Percentiles rank a stretch among this genome's conserved stretches.
Conservation (phyloP, 2,888 invertebrate species). For the Imbricaverruca yamaguchii region DNA sequence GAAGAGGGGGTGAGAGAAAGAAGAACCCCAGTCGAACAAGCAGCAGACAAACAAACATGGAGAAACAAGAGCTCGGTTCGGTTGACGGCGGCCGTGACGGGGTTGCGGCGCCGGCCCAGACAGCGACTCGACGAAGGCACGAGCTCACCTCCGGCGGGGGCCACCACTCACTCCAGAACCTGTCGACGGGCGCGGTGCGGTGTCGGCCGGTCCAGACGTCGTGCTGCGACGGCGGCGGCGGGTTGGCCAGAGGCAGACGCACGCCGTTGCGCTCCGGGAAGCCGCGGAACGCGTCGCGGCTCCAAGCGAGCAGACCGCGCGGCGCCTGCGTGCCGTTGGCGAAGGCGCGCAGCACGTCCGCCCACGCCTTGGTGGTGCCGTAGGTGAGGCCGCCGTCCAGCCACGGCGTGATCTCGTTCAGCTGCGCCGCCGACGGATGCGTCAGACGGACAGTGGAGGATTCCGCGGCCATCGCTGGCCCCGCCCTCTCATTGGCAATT, state of each 20-base stretch:
- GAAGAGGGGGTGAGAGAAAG: too few species aligned
- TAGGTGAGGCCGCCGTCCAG: slow-evolving; percentile 55
- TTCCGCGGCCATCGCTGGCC: too few species aligned
- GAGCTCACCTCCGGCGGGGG: too few species aligned
- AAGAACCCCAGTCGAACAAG: too few species aligned
- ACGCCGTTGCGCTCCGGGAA: slow-evolving; percentile 49
- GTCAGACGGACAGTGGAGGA: too few species aligned
- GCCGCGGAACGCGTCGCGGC: slow-evolving; percentile 38
- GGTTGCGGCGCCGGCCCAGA: too few species aligned
- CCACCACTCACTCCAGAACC: slow-evolving; percentile 50
- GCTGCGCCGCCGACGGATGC: too few species aligned
- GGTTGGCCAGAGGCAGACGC: slow-evolving; percentile 51
- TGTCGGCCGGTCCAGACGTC: slow-evolving; percentile 40
- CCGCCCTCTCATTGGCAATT: too few species aligned
- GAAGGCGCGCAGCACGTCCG: slow-evolving; percentile 48
- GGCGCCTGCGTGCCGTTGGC: slow-evolving; percentile 45
- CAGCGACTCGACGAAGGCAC: too few species aligned
- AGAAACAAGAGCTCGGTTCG: too few species aligned
- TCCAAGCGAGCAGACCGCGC: slow-evolving; percentile 45
- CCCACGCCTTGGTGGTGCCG: slow-evolving; percentile 52
- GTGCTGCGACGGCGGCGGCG: slow-evolving; percentile 50
- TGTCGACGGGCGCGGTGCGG: slow-evolving; percentile 44
- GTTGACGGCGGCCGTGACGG: too few species aligned
- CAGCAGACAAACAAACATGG: too few species aligned
- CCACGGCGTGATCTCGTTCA: slow-evolving; percentile 55